Base-by-base conservation (phyloP, 2,888 invertebrate species). In the Ormyrus labotus region DNA sequence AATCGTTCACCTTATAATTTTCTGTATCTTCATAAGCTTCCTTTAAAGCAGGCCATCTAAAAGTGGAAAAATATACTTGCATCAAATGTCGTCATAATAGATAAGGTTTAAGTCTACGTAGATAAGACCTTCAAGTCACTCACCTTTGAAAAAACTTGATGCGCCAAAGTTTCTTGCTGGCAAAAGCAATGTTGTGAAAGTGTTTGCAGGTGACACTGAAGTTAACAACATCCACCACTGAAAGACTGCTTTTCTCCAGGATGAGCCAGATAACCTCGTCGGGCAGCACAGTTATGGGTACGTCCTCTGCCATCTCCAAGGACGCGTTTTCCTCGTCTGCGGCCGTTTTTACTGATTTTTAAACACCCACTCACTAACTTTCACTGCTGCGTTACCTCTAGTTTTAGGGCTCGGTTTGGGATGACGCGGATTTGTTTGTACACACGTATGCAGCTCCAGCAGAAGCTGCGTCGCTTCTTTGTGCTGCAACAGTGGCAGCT, bases 131-230 rank as follows among this genome's bases (percentile, higher is more conserved):
- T 11, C 19, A 45, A 34, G 45, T 10, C 7, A 48, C 19, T 82
- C 88, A 92, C 92, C 89, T 90, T 84, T 91, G 89, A 71, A 90
- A 89, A 84, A 91, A 91, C 84, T 92, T 92, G 0, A 87, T 89
- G 82, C 89, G 91, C 93, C 93, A 93, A 11, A 92, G 87, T 82
- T 90, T 89, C 83, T 91, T 92, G 83, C 90, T 92, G 67, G 91
- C 91, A 64, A 87, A 89, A 2, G 93, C 89, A 71, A 92, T 85
- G 79, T 91, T 89, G 84, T 92, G 88, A 78, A 92, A 92, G 57
- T 91, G 91, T 84, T 91, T 92, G 87, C 93, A 94, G 19, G 93
- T 92, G 70, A 90, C 85, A 34, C 92, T 91, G 84, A 94, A 92
- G 85, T 91, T 91, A 11, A 92, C 80, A 63, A 93, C 91, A 87